Conservation (phyloP, 2,797 vertebrate genomes). For the Rhadinocentrus ornatus region DNA sequence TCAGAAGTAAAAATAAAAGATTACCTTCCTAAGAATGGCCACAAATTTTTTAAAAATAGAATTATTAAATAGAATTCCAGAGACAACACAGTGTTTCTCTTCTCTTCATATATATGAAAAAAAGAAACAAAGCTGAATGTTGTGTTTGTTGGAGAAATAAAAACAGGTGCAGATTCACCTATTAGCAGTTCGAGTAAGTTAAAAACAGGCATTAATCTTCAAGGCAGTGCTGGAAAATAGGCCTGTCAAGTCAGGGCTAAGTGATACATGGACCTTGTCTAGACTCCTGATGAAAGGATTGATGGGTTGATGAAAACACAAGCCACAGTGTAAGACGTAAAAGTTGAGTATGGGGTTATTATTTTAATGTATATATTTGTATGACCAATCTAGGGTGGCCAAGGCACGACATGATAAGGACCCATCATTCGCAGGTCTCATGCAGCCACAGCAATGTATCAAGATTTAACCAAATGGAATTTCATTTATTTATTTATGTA, state of each 20-base stretch:
- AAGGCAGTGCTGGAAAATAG: conserved; percentile 53
- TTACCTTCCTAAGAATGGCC: too few relatives aligned
- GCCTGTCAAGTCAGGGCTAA: conserved; percentile 65
- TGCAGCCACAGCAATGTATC: too few relatives aligned
- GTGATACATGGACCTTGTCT: conserved; percentile 75
- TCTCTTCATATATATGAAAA: not conserved
- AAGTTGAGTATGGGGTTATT: not conserved
- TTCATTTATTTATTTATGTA: too few relatives aligned
- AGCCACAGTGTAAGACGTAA: conserved; percentile 8
- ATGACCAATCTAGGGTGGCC: too few relatives aligned
- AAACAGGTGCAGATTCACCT: conserved; percentile 31
- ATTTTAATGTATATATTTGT: too few relatives aligned
- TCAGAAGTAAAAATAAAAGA: not conserved
- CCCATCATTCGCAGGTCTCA: too few relatives aligned
- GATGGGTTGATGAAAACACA: conserved; percentile 44
- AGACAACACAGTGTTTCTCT: not conserved
- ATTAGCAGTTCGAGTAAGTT: conserved; percentile 65
- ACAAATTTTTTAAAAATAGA: too few relatives aligned
- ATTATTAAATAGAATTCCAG: not conserved
- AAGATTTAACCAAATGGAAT: too few relatives aligned
- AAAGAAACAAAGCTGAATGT: not conserved
- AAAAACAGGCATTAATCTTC: conserved; percentile 71
- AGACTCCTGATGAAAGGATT: conserved; percentile 61
- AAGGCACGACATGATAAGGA: too few relatives aligned
- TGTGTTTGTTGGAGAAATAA: not conserved